Evolutionary conservation across 2,888 invertebrate genomes (phyloP).

Genomic region (Synanthedon myopaeformis): DNA sequence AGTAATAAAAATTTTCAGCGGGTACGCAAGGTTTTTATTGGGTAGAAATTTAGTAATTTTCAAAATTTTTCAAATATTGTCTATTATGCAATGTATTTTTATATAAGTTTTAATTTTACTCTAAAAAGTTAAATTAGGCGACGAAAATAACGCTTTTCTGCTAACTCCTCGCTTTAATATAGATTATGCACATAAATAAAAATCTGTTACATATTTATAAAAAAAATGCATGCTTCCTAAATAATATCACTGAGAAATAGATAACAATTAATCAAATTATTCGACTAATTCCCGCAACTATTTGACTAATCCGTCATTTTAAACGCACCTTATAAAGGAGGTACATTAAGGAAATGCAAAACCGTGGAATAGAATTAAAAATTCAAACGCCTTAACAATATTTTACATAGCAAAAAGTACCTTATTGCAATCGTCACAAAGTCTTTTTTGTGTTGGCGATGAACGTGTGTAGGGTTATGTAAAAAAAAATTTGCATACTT

Average conservation of each 20-base stretch:
- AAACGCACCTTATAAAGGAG: background rate
- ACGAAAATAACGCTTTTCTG: too few species aligned
- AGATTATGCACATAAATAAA: too few species aligned
- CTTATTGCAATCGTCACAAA: background rate
- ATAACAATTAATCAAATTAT: conserved; percentile 45
- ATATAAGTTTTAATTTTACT: too few species aligned
- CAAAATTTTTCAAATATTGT: too few species aligned
- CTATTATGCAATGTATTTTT: too few species aligned
- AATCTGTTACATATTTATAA: too few species aligned
- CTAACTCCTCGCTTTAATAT: too few species aligned
- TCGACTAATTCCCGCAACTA: conserved; percentile 20
- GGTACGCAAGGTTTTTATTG: too few species aligned
- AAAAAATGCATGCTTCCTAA: background rate
- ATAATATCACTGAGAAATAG: conserved; percentile 17
- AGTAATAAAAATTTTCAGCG: too few species aligned
- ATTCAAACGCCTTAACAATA: background rate
- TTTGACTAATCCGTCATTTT: conserved; percentile 48
- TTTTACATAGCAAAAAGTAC: background rate
- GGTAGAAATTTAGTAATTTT: too few species aligned
- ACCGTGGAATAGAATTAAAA: background rate
- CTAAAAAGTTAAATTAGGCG: too few species aligned
- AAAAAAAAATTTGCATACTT: conserved; percentile 42
- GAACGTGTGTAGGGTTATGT: conserved; percentile 16
- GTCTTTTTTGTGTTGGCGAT: background rate
- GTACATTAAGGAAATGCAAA: background rate